These are phyloP conservation scores for Zaprionus davidi DNA, from an alignment of 1,140 invertebrate species.

Conservation along the genomic window DNA sequence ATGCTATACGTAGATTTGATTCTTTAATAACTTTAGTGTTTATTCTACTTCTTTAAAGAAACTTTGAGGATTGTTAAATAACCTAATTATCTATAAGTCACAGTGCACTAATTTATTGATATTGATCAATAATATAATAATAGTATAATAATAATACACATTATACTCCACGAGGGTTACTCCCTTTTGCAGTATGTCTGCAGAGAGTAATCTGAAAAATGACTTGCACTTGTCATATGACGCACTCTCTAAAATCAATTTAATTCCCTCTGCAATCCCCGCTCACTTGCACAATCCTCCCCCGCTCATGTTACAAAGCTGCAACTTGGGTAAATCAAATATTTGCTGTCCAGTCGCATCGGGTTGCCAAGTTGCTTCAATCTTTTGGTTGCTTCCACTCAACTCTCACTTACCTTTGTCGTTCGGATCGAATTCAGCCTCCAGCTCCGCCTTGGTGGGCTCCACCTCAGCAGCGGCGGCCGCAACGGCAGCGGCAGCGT, in stretches of 20 bases:
- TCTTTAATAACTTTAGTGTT: too few species aligned
- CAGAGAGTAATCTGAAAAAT: neutral
- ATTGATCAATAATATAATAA: too few species aligned
- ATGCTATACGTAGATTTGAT: too few species aligned
- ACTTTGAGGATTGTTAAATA: too few species aligned
- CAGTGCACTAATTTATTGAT: too few species aligned
- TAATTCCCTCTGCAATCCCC: neutral
- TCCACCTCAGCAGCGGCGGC: constrained; percentile 84
- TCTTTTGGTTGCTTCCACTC: constrained; percentile 18
- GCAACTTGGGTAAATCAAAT: constrained; percentile 28
- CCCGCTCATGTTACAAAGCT: neutral
- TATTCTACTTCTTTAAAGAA: too few species aligned
- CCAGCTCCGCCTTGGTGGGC: constrained; percentile 89
- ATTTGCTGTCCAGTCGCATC: constrained; percentile 20
- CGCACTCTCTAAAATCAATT: constrained; percentile 22
- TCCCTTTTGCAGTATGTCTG: neutral
- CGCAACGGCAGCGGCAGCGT: constrained; percentile 83
- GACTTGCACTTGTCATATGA: neutral
- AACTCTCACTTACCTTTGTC: constrained; percentile 88
- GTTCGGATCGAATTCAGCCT: constrained; percentile 90
- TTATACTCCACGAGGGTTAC: too few species aligned
- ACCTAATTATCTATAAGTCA: too few species aligned
- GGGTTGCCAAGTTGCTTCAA: constrained; percentile 14
- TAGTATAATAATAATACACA: too few species aligned
- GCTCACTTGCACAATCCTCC: neutral